Evolutionary conservation across 2,113 vertebrate genomes (phyloP).

Genomic region (Salminus brasiliensis): DNA sequence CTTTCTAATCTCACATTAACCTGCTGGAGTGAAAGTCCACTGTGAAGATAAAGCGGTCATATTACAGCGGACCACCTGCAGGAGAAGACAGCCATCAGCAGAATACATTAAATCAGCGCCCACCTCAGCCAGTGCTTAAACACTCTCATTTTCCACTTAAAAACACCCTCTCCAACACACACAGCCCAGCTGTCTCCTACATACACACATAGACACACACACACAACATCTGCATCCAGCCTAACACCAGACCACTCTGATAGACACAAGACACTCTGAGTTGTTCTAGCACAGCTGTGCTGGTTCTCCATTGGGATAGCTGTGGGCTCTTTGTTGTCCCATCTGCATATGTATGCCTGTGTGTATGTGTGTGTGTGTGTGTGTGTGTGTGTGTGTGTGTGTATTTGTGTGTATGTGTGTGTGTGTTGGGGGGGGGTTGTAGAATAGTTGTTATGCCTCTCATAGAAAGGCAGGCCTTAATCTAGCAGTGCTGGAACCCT

Average conservation of each 20-base stretch:
- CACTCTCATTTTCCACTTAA: conserved; percentile 1
- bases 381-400: too few relatives aligned
- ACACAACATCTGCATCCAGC: conserved; percentile 43
- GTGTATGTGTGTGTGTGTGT: conserved; percentile 28
- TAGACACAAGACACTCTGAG: conserved; percentile 11
- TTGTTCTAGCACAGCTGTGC: conserved; percentile 68
- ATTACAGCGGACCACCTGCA: conserved; percentile 33
- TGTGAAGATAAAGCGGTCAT: conserved; percentile 28
- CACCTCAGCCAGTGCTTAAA: conserved; percentile 11
- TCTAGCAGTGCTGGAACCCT: not conserved
- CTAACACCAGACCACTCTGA: not conserved
- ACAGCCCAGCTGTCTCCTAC: not conserved
- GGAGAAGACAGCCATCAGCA: conserved; percentile 21
- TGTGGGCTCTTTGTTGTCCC: conserved; percentile 13
- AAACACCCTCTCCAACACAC: not conserved
- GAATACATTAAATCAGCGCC: not conserved
- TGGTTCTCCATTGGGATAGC: conserved; percentile 36
- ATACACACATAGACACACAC: conserved; percentile 37
- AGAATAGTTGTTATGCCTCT: conserved; percentile 25
- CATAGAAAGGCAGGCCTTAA: not conserved
- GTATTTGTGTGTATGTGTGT: not conserved
- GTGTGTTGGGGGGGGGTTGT: not conserved
- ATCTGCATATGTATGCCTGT: conserved; percentile 19
- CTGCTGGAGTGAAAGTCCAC: conserved; percentile 26
- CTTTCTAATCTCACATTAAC: conserved; percentile 45